Evolutionary conservation across 2,113 vertebrate species (phyloP), one percentile per base, ranked within the genome.

Genomic region (Nannobrachium achirus): DNA sequence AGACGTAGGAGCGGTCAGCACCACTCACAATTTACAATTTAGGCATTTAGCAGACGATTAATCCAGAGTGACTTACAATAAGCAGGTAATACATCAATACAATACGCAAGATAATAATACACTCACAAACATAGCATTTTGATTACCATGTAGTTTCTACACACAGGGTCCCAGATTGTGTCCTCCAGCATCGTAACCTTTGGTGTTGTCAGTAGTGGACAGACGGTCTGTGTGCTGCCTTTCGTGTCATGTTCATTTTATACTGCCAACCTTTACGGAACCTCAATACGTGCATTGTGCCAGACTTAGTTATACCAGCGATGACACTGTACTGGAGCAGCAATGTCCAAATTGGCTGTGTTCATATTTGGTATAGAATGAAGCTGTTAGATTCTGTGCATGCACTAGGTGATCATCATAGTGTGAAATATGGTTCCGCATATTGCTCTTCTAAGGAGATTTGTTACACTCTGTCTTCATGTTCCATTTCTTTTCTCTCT

Each of bases 241-340:
- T 44, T 39, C 10, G n/a, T 20, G 18, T 39, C 5, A 6, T 58
- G 33, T 9, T 58, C 9, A 58, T 58, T 58, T 61, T 7, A 59
- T 38, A 16, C 9, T 72, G 53, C 59, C 69, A 66, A 61, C 66
- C 10, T 45, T 46, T 49, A 39, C 56, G 16, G 33, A 57, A 64
- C 56, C 55, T 69, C 66, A 65, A 64, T 69, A 58, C 74, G 61
- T 73, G 25, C 53, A 64, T 16, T 2, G 6, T 1, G 20, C 39
- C 9, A 41, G 18, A 13, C 11, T 14, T 14, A 38, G 20, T 46
- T 46, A 13, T 9, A 8, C 14, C n/a, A 14, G 4, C 53, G n/a
- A n/a, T n/a, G n/a, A n/a, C n/a, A n/a, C n/a, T 14, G 48, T 6
- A n/a, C n/a, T n/a, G 15, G 7, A 6, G 6, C 49, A 51, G 8